Evolutionary conservation across 2,888 invertebrate species (phyloP).

Genomic region (Heliconius aoede): DNA sequence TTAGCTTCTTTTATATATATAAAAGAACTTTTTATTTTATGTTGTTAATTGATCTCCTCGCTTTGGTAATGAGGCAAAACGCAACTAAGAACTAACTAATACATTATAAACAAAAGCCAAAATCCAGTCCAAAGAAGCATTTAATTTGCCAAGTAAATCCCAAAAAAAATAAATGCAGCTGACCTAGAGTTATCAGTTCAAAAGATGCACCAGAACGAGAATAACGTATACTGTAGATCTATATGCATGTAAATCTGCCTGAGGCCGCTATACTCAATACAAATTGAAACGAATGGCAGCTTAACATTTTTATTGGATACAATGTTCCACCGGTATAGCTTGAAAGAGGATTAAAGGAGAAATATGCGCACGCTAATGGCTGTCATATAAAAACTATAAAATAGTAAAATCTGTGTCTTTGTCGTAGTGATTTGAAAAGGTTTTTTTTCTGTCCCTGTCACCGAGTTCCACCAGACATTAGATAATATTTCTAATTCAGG

Average conservation of each 20-base stretch:
- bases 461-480: no score
- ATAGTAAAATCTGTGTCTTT: conserved; percentile 2
- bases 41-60: no score
- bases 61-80: no score
- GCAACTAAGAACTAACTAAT: no score
- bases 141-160: conserved; percentile 32
- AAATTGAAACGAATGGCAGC: conserved; percentile 71
- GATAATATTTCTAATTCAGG: not conserved
- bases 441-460: not conserved
- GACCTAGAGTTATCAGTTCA: conserved; percentile 47
- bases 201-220: conserved; percentile 58
- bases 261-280: conserved; percentile 66
- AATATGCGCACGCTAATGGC: conserved; percentile 35
- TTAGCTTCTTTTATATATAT: no score
- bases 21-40: no score
- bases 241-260: conserved; percentile 77
- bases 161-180: conserved; percentile 45
- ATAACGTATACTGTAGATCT: conserved; percentile 69
- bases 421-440: not conserved
- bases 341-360: conserved; percentile 46
- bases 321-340: conserved; percentile 48
- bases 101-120: not conserved
- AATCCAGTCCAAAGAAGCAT: not conserved
- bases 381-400: conserved; percentile 1
- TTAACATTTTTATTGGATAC: conserved; percentile 75